Conservation (phyloP, 2,888 invertebrate genomes). For the Spodoptera picta region DNA sequence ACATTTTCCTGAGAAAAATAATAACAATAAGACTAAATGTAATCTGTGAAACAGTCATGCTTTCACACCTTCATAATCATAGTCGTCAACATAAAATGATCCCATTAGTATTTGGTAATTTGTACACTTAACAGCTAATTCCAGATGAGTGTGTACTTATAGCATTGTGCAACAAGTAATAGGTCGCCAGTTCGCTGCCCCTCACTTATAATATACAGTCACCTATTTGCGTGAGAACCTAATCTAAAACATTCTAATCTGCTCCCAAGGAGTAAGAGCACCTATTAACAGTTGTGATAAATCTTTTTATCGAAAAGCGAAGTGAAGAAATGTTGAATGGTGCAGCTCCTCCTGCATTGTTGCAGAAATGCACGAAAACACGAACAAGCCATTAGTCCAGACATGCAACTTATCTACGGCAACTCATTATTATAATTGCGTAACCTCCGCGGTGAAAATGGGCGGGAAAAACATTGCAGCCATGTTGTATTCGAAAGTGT, state of each 20-base stretch:
- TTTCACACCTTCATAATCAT: too few species aligned
- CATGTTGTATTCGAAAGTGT: constrained; percentile 74
- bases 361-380: constrained; percentile 42
- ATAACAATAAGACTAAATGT: too few species aligned
- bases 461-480: constrained; percentile 67
- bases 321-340: constrained; percentile 29
- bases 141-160: constrained; percentile 2
- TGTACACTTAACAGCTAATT: neutral
- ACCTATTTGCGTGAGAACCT: constrained; percentile 48
- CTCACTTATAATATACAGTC: constrained; percentile 36
- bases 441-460: constrained; percentile 63
- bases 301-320: constrained; percentile 29
- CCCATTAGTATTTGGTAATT: neutral
- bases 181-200: constrained; percentile 14
- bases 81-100: neutral
- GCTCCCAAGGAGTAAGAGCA: constrained; percentile 25
- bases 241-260: constrained; percentile 20
- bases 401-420: constrained; percentile 40
- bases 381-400: constrained; percentile 38
- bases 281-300: constrained; percentile 4
- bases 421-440: constrained; percentile 42
- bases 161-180: constrained; percentile 27
- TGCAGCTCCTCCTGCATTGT: constrained; percentile 17
- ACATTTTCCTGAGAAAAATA: too few species aligned
- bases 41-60: too few species aligned